Evolutionary conservation across 2,888 invertebrate species (phyloP).

Genomic region (Leucophenga maculata): DNA sequence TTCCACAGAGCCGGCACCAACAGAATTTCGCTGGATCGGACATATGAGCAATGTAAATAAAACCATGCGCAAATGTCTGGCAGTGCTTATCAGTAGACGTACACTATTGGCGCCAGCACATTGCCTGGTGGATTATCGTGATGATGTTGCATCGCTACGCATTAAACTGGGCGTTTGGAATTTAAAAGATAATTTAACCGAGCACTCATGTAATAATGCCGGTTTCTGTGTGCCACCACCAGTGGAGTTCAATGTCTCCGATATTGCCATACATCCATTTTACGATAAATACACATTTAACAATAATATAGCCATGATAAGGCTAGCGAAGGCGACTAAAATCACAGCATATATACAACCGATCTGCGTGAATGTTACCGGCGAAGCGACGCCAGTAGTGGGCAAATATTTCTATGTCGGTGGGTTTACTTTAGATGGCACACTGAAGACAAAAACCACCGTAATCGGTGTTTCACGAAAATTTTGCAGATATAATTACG

Average conservation of each 20-base stretch:
- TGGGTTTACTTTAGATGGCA: background rate
- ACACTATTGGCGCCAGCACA: no score
- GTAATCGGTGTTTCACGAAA: background rate
- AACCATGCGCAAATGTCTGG: no score
- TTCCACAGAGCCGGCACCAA: no score
- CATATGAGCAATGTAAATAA: no score
- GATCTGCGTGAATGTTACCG: background rate
- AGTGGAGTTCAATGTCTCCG: background rate
- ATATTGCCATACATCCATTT: conserved; percentile 9
- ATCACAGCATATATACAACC: background rate
- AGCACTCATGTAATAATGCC: background rate
- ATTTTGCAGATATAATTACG: background rate
- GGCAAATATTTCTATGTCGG: conserved; percentile 16
- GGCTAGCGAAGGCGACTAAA: background rate
- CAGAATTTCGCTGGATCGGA: no score
- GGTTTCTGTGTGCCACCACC: conserved; percentile 14
- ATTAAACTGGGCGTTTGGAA: conserved; percentile 8
- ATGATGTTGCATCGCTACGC: background rate
- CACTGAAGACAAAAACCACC: conserved; percentile 1
- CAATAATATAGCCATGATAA: conserved; percentile 15
- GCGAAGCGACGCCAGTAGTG: background rate
- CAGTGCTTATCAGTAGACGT: no score
- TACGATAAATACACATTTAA: conserved; percentile 8
- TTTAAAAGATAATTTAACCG: background rate
- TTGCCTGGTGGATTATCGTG: background rate